Conservation (phyloP, 1,140 invertebrate species). For the Tetramorium simillimum region DNA sequence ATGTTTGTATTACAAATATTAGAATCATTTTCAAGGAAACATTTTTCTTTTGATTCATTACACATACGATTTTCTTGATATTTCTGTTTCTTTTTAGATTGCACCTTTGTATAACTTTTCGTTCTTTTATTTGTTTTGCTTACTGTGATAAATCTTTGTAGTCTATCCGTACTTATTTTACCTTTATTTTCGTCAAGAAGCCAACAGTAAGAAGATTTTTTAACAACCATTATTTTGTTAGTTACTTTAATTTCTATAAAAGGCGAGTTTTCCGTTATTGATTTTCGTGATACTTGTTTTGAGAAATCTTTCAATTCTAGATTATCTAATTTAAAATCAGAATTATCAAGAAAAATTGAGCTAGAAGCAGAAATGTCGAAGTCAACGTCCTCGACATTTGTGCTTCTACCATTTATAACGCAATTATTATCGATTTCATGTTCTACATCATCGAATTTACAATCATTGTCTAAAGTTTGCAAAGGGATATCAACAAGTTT, state of each 20-base stretch:
- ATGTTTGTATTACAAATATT: background rate
- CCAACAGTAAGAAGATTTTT: constrained; percentile 11
- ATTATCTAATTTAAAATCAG: background rate
- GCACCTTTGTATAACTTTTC: background rate
- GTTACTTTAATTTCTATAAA: background rate
- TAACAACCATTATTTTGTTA: background rate
- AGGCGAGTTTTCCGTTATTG: background rate
- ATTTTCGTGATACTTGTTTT: background rate
- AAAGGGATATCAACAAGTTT: background rate
- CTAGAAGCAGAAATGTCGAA: too few relatives aligned
- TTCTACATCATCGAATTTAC: background rate
- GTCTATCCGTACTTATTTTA: background rate
- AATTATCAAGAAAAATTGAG: constrained; percentile 6
- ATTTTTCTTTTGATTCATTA: background rate
- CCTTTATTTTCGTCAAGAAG: constrained; percentile 10
- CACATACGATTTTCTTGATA: background rate
- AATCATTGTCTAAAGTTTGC: background rate
- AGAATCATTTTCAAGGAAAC: background rate
- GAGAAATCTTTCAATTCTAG: constrained; percentile 6
- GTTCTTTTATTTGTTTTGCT: background rate
- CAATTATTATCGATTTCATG: background rate
- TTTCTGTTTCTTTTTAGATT: constrained; percentile 2
- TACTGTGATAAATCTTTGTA: background rate
- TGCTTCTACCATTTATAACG: background rate
- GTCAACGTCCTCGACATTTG: background rate